Evolutionary conservation across 2,797 vertebrate genomes (phyloP), one percentile per base, ranked within the genome.

Genomic region (Basileuterus tristriatus): DNA sequence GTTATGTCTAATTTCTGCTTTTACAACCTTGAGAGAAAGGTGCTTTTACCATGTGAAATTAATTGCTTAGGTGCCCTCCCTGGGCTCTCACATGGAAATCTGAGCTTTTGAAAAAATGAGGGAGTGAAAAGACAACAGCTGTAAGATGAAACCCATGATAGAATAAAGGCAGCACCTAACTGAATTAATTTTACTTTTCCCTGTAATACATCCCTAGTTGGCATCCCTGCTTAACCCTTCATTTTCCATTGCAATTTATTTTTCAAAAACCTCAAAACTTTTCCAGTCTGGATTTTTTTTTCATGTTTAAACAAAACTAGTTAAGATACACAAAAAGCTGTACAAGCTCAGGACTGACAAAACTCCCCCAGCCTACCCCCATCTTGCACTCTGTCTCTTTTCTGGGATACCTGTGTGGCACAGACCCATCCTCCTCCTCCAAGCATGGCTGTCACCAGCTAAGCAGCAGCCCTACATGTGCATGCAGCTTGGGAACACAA

Each of bases 1-100:
- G 84, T 93, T 75, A 55, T 24, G 36, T 75, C 76, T 92, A 62
- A 89, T 94, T 83, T 92, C 55, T 83, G 72, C 76, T 89, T 94
- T 93, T 85, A 75, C 84, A 93, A 16, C 50, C 65, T 89, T 70
- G 71, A 89, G 75, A 85, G 43, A n/a, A 93, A 93, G 75, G 64
- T 90, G 62, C 71, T 94, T 83, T 85, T 78, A 85, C 56, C 39
- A 80, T 3, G 53, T 65, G 87, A 95, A 85, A 82, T 83, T 83
- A 92, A 94, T 90, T 93, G 79, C 87, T 87, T 29, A n/a, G 58
- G 47, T 90, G 78, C 58, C 74, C 53, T 92, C 92, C 39, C 58
- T 62, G 16, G 41, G 34, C 68, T 64, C 74, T 90, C 41, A 9
- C 32, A 15, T 30, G 63, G 89, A 92, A 92, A 94, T 41, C 0